These are phyloP conservation scores for Echiichthys vipera DNA, from an alignment of 2,797 vertebrate species.

Conservation along the genomic window DNA sequence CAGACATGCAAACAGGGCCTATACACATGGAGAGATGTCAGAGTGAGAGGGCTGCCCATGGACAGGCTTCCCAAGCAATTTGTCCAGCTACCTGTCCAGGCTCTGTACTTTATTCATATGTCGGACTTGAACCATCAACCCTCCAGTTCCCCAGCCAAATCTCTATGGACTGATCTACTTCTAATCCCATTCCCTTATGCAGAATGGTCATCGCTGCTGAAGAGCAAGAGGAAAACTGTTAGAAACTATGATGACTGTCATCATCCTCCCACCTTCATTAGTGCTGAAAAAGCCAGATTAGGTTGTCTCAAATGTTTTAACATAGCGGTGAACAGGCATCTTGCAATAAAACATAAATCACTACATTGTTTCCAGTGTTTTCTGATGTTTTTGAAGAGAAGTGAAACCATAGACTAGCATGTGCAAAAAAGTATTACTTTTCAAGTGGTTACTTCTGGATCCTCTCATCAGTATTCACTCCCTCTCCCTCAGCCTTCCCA, in stretches of 20 bases:
- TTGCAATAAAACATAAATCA: background rate
- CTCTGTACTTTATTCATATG: no score
- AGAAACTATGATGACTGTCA: background rate
- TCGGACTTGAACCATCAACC: no score
- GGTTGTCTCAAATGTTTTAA: background rate
- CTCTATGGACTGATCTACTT: no score
- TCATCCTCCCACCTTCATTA: background rate
- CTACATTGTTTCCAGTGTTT: background rate
- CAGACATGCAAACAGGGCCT: no score
- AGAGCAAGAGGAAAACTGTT: background rate
- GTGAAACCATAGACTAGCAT: constrained; percentile 24
- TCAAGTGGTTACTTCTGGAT: constrained; percentile 45
- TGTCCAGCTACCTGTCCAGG: no score
- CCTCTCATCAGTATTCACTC: constrained; percentile 76
- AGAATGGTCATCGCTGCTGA: background rate
- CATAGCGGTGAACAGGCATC: background rate
- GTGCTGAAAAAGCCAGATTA: no score
- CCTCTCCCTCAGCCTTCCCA: constrained; percentile 64
- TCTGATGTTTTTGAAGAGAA: constrained; percentile 3
- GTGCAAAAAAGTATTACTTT: constrained; percentile 53
- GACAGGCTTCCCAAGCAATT: no score
- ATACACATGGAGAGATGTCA: no score
- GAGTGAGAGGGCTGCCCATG: no score
- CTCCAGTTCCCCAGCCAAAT: no score
- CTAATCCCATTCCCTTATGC: background rate